Base-by-base conservation (phyloP, 2,888 invertebrate species). In the Caradrina clavipalpis region DNA sequence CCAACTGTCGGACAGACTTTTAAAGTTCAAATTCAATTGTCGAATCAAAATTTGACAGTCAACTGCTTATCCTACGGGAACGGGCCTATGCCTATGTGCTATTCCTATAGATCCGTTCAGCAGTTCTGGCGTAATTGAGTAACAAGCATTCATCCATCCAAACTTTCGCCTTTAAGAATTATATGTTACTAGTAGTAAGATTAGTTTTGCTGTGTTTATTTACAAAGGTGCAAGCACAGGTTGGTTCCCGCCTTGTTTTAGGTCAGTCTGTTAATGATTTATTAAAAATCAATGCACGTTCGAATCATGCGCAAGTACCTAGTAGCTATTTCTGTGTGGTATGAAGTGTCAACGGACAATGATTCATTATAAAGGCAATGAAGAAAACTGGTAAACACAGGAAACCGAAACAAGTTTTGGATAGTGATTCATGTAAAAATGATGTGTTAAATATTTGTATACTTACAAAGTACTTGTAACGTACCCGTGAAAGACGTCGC, bases 281-380 rank as follows among this genome's bases (percentile, higher is more conserved):
- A 63, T 55, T 77, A 59, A 55, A 63, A 74, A 55, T 0, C 78
- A 59, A 51, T 39, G 13, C 50, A 55, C 42, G 58, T 58, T 17
- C 15, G 15, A 54, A 54, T 77, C 6, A 19, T 13, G 21, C 1
- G 54, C 62, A 19, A 31, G 31, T 35, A 17, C 39, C 35, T 42
- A 10, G 31, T 11, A 35, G 42, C n/a, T 53, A 60, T 68, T 53
- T 49, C 4, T 61, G 57, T 47, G 31, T 5, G 22, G 35, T 50
- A 35, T 45, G 17, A 51, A 47, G 17, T 39, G 42, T 39, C 21
- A 62, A 76, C 69, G 61, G 58, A 22, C 21, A 69, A 76, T 76
- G 57, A 62, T 22, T 62, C 60, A 49, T 53, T 45, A 57, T 17
- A 19, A 49, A 15, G 5, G 19, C 13, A 31, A 60, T 53, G 8